Percentiles rank a stretch among this genome's conserved stretches.
These are phyloP conservation scores for Netelia virgata DNA, from an alignment of 2,888 invertebrate species.

Conservation along the genomic window DNA sequence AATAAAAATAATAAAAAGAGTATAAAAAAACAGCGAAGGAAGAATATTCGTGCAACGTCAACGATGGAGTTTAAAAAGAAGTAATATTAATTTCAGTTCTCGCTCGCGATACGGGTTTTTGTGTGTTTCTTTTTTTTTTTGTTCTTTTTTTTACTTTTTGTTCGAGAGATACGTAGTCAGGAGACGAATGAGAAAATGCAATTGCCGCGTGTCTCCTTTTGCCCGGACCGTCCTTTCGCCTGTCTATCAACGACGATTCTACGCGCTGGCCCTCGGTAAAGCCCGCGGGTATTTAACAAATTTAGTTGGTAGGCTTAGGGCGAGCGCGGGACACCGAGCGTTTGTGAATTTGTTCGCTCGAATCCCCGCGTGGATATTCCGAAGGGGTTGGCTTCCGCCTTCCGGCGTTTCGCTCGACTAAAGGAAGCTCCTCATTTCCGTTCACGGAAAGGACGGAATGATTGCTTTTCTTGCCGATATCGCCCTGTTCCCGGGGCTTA, in stretches of 20 bases:
- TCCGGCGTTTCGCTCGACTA: constrained; percentile 54
- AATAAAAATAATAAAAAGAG: too few relatives aligned
- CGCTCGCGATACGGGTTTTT: background rate
- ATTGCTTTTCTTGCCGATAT: constrained; percentile 30
- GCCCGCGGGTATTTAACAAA: constrained; percentile 43
- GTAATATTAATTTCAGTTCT: background rate
- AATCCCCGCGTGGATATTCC: constrained; percentile 60
- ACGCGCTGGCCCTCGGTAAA: background rate
- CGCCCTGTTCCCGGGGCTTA: background rate
- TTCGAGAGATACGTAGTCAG: background rate
- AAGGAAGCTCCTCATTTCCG: constrained; percentile 61
- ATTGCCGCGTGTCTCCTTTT: background rate
- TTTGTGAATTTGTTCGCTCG: constrained; percentile 45
- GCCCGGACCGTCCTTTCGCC: background rate
- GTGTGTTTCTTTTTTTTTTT: background rate
- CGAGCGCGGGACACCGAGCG: background rate
- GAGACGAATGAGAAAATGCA: background rate
- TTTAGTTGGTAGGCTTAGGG: constrained; percentile 31
- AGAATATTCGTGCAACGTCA: background rate
- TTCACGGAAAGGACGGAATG: constrained; percentile 13
- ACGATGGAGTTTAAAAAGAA: constrained; percentile 3
- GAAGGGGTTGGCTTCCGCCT: constrained; percentile 40
- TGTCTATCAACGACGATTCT: constrained; percentile 2
- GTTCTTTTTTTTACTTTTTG: background rate
- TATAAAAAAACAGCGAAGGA: background rate